These are phyloP conservation scores for Oostethus manadensis DNA, from an alignment of 2,113 vertebrate species.

Conservation along the genomic window DNA sequence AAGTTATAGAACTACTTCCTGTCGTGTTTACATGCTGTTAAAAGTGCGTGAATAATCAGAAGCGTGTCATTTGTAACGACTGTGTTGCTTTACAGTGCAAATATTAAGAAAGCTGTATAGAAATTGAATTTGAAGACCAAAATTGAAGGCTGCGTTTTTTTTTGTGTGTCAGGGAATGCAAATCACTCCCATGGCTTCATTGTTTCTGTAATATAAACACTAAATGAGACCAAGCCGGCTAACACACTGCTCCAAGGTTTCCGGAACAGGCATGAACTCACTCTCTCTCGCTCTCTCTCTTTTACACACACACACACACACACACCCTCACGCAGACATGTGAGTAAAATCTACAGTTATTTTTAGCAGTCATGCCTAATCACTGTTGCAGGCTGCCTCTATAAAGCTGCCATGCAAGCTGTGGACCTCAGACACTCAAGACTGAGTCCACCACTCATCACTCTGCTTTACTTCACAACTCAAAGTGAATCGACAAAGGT, in stretches of 20 bases:
- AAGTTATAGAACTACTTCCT: background rate
- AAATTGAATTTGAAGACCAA: too few relatives aligned
- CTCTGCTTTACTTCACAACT: slow-evolving; percentile 12
- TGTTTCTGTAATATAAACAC: slow-evolving; percentile 73
- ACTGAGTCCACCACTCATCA: slow-evolving; percentile 22
- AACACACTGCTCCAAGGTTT: slow-evolving; percentile 59
- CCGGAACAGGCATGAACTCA: slow-evolving; percentile 59
- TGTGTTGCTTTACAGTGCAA: background rate
- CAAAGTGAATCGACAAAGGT: slow-evolving; percentile 39
- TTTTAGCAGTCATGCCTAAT: slow-evolving; percentile 62
- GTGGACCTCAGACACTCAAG: slow-evolving; percentile 30
- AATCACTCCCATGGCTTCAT: slow-evolving; percentile 53
- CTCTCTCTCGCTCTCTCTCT: slow-evolving; percentile 52
- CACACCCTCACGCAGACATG: slow-evolving; percentile 17
- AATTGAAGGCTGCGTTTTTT: background rate
- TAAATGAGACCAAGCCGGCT: slow-evolving; percentile 54
- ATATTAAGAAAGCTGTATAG: background rate
- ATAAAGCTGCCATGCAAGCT: slow-evolving; percentile 61
- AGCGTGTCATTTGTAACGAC: background rate
- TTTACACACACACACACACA: slow-evolving; percentile 47
- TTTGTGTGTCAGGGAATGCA: background rate
- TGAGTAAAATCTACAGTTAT: slow-evolving; percentile 63
- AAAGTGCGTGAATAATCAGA: background rate
- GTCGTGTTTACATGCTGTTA: background rate
- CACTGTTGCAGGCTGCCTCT: slow-evolving; percentile 30